A percentile compares a stretch with the other conserved stretches of the same genome.
These are phyloP conservation scores for Ceratina calcarata DNA, from an alignment of 1,140 invertebrate genomes.

Conservation along the genomic window DNA sequence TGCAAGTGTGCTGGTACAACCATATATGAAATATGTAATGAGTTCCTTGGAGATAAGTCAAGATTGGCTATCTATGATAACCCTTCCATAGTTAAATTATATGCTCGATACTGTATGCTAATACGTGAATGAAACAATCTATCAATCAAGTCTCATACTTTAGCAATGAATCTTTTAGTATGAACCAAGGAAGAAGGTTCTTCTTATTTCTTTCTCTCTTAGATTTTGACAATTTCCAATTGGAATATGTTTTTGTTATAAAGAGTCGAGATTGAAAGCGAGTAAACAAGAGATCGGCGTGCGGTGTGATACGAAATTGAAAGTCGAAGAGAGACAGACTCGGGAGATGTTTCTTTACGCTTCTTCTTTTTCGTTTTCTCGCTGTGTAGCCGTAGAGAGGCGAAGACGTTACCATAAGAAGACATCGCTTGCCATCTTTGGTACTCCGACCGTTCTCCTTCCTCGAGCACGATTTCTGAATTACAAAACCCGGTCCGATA, in stretches of 20 bases:
- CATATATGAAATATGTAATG: no score
- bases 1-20: no score
- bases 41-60: no score
- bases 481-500: constrained; percentile 24
- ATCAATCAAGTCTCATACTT: neutral
- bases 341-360: constrained; percentile 6
- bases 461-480: constrained; percentile 27
- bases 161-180: neutral
- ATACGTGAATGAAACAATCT: no score
- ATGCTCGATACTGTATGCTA: no score
- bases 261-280: no score
- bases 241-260: no score
- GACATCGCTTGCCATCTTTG: constrained; percentile 72
- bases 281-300: neutral
- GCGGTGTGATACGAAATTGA: constrained; percentile 10
- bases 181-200: no score
- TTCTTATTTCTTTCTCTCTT: no score
- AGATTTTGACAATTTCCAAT: no score
- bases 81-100: no score
- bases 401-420: constrained; percentile 76
- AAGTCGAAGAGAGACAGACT: neutral
- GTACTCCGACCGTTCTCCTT: constrained; percentile 36
- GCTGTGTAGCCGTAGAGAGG: constrained; percentile 45
- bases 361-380: constrained; percentile 57
- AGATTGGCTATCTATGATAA: no score